Evolutionary conservation across 2,888 invertebrate genomes (phyloP).

Genomic region (Heteromurus nitidus): DNA sequence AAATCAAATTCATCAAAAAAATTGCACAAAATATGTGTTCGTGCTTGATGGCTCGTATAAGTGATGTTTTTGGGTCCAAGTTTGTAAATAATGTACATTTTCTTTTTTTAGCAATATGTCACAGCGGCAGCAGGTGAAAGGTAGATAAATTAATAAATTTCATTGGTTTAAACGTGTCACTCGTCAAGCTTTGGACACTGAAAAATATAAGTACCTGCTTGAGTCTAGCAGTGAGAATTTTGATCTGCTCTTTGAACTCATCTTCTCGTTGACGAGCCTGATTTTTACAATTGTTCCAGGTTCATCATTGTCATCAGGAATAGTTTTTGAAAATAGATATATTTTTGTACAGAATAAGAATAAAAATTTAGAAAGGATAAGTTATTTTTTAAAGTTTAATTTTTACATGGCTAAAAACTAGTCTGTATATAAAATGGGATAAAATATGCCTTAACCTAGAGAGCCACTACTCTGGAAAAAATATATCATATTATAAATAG

Average conservation of each 20-base stretch:
- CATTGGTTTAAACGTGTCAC: conserved; percentile 40
- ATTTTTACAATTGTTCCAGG: conserved; percentile 23
- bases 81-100: too few relatives aligned
- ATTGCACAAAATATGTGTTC: conserved; percentile 39
- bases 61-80: conserved; percentile 17
- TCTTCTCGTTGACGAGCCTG: conserved; percentile 78
- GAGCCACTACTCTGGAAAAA: not conserved
- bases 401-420: not conserved
- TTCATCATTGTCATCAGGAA: conserved; percentile 3
- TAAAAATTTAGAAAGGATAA: not conserved
- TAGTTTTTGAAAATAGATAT: conserved; percentile 36
- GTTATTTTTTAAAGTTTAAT: too few relatives aligned
- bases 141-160: conserved; percentile 25
- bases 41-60: not conserved
- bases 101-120: conserved; percentile 14
- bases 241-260: conserved; percentile 79
- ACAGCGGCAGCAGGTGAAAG: conserved; percentile 3
- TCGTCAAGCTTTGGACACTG: conserved; percentile 40
- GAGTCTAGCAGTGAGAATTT: conserved; percentile 77
- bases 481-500: too few relatives aligned
- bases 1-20: conserved; percentile 28
- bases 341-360: not conserved
- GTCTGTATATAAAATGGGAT: not conserved
- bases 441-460: too few relatives aligned
- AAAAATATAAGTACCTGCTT: conserved; percentile 77